Evolutionary conservation across 2,888 invertebrate species (phyloP).

Genomic region (Druceiella hillmani): DNA sequence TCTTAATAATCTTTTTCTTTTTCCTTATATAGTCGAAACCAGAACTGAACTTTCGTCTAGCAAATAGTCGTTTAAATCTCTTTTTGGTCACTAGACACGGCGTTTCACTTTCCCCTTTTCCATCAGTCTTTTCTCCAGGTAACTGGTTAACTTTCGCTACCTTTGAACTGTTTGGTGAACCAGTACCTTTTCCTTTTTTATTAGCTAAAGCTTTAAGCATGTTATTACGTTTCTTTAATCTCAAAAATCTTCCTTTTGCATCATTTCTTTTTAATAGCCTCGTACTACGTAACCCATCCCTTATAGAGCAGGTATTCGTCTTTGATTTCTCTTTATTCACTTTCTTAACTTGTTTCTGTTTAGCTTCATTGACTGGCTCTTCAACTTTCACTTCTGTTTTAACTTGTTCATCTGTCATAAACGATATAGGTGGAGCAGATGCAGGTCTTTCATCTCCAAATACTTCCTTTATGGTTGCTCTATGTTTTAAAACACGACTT

Average conservation of each 20-base stretch:
- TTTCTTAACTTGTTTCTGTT: constrained; percentile 38
- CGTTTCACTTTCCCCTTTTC: constrained; percentile 31
- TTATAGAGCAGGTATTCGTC: constrained; percentile 40
- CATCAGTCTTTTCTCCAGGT: constrained; percentile 36
- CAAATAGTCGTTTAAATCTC: constrained; percentile 58
- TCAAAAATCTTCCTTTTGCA: constrained; percentile 41
- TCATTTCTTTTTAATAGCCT: constrained; percentile 45
- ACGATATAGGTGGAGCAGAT: constrained; percentile 70
- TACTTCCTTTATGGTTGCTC: constrained; percentile 76
- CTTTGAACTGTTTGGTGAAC: constrained; percentile 29
- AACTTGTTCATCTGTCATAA: constrained; percentile 41
- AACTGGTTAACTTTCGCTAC: constrained; percentile 40
- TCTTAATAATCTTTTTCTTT: constrained; percentile 70
- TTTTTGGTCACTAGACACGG: constrained; percentile 35
- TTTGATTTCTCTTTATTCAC: constrained; percentile 40
- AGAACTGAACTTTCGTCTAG: constrained; percentile 72
- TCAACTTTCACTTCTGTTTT: constrained; percentile 32
- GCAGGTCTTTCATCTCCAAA: constrained; percentile 77
- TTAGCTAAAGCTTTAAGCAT: constrained; percentile 40
- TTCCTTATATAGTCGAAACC: constrained; percentile 88
- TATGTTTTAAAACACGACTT: constrained; percentile 63
- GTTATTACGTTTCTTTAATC: constrained; percentile 46
- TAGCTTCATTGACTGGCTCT: constrained; percentile 29
- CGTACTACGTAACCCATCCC: constrained; percentile 46
- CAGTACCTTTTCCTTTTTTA: constrained; percentile 41